phyloP scores from a whole-genome alignment of 2,888 invertebrate species.

The Sipha maydis region DNA sequence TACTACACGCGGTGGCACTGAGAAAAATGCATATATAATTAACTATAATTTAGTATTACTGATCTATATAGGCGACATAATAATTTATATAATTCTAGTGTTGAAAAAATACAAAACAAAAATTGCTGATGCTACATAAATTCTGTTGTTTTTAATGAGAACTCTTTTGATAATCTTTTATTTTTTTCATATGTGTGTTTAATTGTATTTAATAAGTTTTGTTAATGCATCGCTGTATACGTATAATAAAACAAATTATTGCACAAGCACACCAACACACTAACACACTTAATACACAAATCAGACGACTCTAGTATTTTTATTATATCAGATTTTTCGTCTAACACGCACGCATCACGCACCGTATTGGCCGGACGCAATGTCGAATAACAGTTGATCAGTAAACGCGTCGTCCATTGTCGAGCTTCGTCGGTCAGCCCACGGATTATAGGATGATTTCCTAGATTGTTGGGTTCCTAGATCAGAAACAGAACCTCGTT shows the following conservation, averaged over 20 bases:
- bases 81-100: not conserved
- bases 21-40: constrained; percentile 12
- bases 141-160: not conserved
- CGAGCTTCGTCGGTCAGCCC: constrained; percentile 58
- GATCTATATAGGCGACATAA: constrained; percentile 23
- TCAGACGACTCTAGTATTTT: constrained; percentile 7
- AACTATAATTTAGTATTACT: constrained; percentile 12
- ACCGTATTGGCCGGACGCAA: constrained; percentile 57
- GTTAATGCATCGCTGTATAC: constrained; percentile 15
- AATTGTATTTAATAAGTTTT: not conserved
- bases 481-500: constrained; percentile 46
- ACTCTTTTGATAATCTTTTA: not conserved
- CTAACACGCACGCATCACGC: constrained; percentile 52
- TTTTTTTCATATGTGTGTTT: not conserved
- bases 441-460: constrained; percentile 58
- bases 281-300: constrained; percentile 45
- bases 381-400: constrained; percentile 58
- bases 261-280: constrained; percentile 47
- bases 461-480: constrained; percentile 39
- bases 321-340: constrained; percentile 32
- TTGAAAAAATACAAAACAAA: constrained; percentile 20
- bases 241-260: constrained; percentile 25
- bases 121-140: not conserved
- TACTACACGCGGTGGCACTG: constrained; percentile 24
- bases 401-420: constrained; percentile 61